phyloP scores from a whole-genome alignment of 2,113 vertebrate genomes.

The Pterocles orientalis region DNA sequence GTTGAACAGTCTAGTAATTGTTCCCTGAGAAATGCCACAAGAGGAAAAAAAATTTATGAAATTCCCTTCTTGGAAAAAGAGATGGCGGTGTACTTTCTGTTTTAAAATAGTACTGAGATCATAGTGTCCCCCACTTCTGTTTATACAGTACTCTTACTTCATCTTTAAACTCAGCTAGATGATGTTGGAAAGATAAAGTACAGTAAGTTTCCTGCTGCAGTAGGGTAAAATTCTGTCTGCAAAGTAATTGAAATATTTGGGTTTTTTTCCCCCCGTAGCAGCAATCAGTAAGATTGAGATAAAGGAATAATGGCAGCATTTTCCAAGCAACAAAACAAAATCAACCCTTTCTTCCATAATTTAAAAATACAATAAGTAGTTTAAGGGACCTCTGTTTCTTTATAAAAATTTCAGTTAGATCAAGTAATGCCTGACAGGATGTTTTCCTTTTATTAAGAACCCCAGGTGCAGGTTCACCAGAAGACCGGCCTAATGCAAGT shows the following conservation, averaged over 20 bases:
- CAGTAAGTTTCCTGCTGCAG: background rate
- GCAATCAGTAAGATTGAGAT: background rate
- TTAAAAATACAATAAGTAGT: background rate
- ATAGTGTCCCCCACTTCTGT: background rate
- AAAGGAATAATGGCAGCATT: background rate
- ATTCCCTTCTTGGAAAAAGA: background rate
- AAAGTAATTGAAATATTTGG: background rate
- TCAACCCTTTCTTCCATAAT: background rate
- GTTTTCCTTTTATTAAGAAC: background rate
- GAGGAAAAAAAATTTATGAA: background rate
- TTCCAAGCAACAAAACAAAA: background rate
- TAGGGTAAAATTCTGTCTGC: background rate
- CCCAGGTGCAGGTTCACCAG: background rate
- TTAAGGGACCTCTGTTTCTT: background rate
- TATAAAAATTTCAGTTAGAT: background rate
- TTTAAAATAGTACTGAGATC: slow-evolving; percentile 6
- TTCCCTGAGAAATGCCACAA: background rate
- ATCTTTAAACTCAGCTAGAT: background rate
- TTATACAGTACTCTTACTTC: background rate
- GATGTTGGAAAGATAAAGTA: background rate
- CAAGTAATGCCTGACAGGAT: background rate
- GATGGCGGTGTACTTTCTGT: background rate
- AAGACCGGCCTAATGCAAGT: background rate
- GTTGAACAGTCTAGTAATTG: background rate
- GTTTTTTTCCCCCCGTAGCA: background rate